Base-by-base conservation (phyloP, 2,113 vertebrate species). In the Pteronura brasiliensis region DNA sequence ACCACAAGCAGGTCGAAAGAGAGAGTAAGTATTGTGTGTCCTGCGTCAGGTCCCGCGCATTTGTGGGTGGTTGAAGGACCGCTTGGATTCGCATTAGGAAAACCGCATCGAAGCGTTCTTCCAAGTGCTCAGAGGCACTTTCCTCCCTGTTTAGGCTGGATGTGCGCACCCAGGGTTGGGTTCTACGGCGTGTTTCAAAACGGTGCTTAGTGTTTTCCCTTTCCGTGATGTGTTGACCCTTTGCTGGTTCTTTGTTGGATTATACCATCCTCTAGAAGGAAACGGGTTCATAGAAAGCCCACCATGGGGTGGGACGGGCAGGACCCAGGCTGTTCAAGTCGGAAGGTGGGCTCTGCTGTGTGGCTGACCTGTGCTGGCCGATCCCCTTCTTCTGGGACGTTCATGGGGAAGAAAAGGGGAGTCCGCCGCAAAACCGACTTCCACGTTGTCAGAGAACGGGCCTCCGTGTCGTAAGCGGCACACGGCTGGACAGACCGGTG, bases 1-100 rank as follows among this genome's bases (percentile, higher is more conserved):
- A 99, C 99, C 5, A 99, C 99, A 2, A 98, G 98, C 95, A 97
- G 98, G 7, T 99, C 99, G 10, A 99, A 99, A 82, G 99, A 99
- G 77, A 98, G 99, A 87, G 99, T 99, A 86, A 98, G 99, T 88
- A 86, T 93, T 10, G 20, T 29, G 0, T 57, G 7, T 47, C 15
- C 86, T 85, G 0, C 42, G 23, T 90, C 5, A 21, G 31, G 65
- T 34, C 39, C 13, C 34, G 3, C 25, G 31, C 2, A 3, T 2
- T 86, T n/a, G 4, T 83, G 15, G 29, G 0, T 0, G 13, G 47
- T 76, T 59, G 34, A 29, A 57, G 0, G 1, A n/a, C 83, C n/a
- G 10, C 12, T 81, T 80, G 42, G 11, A 23, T 59, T 93, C 39
- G 0, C 0, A 0, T 44, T 1, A 63, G 71, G 20, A 20, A 88